Conservation (phyloP, 2,888 invertebrate genomes). For the Nysson spinosus region DNA sequence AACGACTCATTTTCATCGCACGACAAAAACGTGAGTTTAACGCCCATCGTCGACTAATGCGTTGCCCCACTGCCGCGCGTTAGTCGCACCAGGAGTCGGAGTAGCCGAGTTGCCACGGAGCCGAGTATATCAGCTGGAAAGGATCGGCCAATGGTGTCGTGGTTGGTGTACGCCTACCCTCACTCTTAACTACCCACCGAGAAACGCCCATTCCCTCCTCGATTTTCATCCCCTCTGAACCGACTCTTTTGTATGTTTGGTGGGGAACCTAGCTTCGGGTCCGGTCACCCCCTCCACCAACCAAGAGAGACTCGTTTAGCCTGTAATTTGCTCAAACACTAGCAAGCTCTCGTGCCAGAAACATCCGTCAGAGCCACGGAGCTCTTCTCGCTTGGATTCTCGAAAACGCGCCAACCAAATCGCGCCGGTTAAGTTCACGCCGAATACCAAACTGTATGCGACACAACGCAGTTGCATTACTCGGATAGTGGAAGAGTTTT, state of each 20-base stretch:
- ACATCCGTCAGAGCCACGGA: conserved; percentile 66
- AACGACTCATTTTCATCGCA: conserved; percentile 76
- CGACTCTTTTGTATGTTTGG: background rate
- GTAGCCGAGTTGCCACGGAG: conserved; percentile 25
- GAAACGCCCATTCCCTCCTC: conserved; percentile 49
- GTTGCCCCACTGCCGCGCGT: conserved; percentile 57
- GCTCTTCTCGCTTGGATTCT: conserved; percentile 28
- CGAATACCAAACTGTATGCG: no score
- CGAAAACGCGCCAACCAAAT: conserved; percentile 9
- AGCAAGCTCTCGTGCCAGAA: conserved; percentile 76
- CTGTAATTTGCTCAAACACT: conserved; percentile 77
- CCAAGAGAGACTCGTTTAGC: conserved; percentile 71
- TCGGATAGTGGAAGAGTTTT: background rate
- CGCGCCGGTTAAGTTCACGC: conserved; percentile 5
- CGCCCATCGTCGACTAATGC: conserved; percentile 71
- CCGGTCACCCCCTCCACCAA: conserved; percentile 59
- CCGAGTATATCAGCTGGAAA: conserved; percentile 11
- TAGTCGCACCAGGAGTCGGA: conserved; percentile 31
- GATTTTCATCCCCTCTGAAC: conserved; percentile 42
- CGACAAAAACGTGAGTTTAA: conserved; percentile 73
- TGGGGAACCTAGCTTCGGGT: conserved; percentile 28
- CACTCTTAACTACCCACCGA: background rate
- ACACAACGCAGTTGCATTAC: no score
- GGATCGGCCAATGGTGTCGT: conserved; percentile 55
- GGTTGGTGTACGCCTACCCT: conserved; percentile 54